Conservation (phyloP, 2,888 invertebrate genomes). For the Rhyacophila evoluta region DNA sequence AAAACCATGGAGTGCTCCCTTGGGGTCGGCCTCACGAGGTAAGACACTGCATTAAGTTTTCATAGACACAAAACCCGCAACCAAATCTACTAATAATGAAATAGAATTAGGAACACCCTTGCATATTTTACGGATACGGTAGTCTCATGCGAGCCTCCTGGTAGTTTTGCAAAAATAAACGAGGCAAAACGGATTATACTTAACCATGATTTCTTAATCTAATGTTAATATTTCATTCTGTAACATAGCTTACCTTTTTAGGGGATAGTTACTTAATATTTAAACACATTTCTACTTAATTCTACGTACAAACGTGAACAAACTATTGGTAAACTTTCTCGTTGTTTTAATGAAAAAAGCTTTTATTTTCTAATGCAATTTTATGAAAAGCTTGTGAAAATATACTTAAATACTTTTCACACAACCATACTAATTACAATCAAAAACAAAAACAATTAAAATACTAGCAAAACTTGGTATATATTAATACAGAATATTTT, state of each 20-base stretch:
- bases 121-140: background rate
- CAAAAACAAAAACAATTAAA: no score
- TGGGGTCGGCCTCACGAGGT: slow-evolving; percentile 28
- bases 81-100: slow-evolving; percentile 22
- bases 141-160: background rate
- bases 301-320: no score
- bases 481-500: no score
- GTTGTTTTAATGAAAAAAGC: no score
- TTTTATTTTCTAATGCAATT: no score
- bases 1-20: slow-evolving; percentile 36
- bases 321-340: no score
- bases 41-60: slow-evolving; percentile 42
- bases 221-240: background rate
- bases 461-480: no score
- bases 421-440: no score
- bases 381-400: no score
- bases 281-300: no score
- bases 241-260: background rate
- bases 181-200: background rate
- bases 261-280: no score
- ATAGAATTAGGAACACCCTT: background rate
- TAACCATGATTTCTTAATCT: background rate
- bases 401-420: no score
- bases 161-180: slow-evolving; percentile 9
- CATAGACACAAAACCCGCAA: slow-evolving; percentile 29